Base-by-base conservation (phyloP, 2,797 vertebrate species). In the Gila robusta region DNA sequence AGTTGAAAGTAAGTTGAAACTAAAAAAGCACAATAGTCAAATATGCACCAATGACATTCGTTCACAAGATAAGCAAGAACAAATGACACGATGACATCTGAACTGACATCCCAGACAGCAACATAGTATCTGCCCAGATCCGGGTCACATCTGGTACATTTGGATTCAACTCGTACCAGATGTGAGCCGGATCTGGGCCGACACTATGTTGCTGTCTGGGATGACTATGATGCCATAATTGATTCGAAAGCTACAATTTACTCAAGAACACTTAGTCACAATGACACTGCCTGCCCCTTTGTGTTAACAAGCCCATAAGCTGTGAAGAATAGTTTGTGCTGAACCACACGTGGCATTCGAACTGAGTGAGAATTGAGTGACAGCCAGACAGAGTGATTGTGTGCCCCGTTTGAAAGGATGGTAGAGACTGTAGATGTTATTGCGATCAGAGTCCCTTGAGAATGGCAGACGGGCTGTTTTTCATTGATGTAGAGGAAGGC, bases 401-500 rank as follows among this genome's bases (percentile, higher is more conserved):
- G 52, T 62, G 73, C 21, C 72, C 41, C 16, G 44, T 52, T 79
- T 82, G 62, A 72, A 62, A 69, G 47, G 56, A 74, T 39, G 67
- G 72, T 79, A 56, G 64, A 67, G 69, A 70, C 71, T 66, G 72
- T 71, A 86, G 59, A 80, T 64, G 47, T 83, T 74, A 47, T 39
- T 79, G 74, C 44, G 2, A 82, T 71, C 87, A 78, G 87, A 79
- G 35, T 86, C 79, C 54, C 79, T 78, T 37, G 73, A 71, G 83
- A 89, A 74, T 70, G 47, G 54, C 52, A 79, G 26, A 39, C 72
- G 47, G 52, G 74, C 47, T 44, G 39, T 76, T 88, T 77, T 86
- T 77, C 78, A 87, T 82, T 39, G 79, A 82, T 82, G 37, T 41
- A 88, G 82, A 72, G 76, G 41, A 85, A 71, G 66, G 47, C 21